phyloP scores from a whole-genome alignment of 2,113 vertebrate species.

The Lycaon pictus region DNA sequence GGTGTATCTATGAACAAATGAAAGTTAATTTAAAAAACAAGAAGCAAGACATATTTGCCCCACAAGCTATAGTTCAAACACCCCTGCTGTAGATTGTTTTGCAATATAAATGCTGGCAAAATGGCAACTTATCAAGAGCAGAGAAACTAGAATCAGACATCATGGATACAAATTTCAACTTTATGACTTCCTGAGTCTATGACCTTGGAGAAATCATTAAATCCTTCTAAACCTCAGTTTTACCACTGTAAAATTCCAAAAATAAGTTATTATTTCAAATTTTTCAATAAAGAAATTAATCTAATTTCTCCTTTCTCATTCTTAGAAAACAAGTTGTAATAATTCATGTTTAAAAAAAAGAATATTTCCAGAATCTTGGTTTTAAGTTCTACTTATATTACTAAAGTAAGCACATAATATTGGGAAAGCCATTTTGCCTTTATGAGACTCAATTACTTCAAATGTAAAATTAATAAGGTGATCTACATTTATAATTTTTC shows the following conservation, averaged over 20 bases:
- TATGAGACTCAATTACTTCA: background rate
- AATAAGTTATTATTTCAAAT: background rate
- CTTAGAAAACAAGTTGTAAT: background rate
- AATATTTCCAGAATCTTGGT: background rate
- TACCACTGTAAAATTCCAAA: background rate
- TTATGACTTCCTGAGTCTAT: background rate
- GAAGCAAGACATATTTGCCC: background rate
- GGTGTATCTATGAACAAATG: background rate
- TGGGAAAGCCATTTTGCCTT: background rate
- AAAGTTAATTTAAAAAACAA: constrained; percentile 48
- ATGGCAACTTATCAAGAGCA: background rate
- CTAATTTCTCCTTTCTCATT: background rate
- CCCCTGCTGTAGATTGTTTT: background rate
- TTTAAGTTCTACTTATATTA: constrained; percentile 32
- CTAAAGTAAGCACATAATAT: background rate
- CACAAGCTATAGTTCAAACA: background rate
- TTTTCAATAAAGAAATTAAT: constrained; percentile 22
- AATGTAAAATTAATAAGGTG: background rate
- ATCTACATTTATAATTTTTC: background rate
- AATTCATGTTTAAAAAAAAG: background rate
- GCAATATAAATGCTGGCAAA: background rate
- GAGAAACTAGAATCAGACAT: background rate
- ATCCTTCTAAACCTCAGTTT: constrained; percentile 26
- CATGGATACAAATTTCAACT: constrained; percentile 44
- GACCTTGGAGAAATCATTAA: background rate